Conservation (phyloP, 2,888 invertebrate species). For the Terebella lapidaria region DNA sequence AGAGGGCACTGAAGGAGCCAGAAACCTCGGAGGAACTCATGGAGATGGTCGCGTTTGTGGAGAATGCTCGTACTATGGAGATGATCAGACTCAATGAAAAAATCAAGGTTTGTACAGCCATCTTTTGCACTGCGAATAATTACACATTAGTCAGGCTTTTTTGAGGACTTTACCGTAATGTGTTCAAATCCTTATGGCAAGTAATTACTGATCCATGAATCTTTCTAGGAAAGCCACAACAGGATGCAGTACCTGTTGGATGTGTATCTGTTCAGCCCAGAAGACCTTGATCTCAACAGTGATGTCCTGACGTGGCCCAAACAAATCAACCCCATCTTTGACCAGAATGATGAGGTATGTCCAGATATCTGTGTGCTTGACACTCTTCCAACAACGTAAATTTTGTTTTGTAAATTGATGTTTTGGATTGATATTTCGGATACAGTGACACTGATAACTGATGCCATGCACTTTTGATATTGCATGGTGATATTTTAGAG, state of each 20-base stretch:
- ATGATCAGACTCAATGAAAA: conserved; percentile 67
- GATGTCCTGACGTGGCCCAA: conserved; percentile 77
- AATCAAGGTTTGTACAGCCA: conserved; percentile 58
- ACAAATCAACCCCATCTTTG: conserved; percentile 75
- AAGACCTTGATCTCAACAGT: conserved; percentile 77
- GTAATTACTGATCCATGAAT: background rate
- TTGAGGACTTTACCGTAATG: background rate
- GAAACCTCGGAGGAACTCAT: conserved; percentile 75
- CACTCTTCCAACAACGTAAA: too few species aligned
- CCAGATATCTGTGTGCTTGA: too few species aligned
- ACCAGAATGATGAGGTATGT: conserved; percentile 65
- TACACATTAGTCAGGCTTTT: too few species aligned
- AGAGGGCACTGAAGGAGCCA: conserved; percentile 68
- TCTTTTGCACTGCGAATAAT: too few species aligned
- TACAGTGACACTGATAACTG: too few species aligned
- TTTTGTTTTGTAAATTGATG: too few species aligned
- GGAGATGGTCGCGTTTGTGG: conserved; percentile 74
- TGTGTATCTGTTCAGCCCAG: conserved; percentile 67
- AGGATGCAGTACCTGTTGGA: conserved; percentile 63
- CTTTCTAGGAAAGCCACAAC: conserved; percentile 39
- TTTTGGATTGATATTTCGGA: too few species aligned
- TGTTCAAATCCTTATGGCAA: too few species aligned
- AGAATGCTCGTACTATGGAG: conserved; percentile 69
- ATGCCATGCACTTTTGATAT: too few species aligned
- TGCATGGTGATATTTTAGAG: too few species aligned